A percentile compares a stretch with the other conserved stretches of the same genome.
phyloP scores from a whole-genome alignment of 2,797 vertebrate species.

The Bryconaethiops microstoma region DNA sequence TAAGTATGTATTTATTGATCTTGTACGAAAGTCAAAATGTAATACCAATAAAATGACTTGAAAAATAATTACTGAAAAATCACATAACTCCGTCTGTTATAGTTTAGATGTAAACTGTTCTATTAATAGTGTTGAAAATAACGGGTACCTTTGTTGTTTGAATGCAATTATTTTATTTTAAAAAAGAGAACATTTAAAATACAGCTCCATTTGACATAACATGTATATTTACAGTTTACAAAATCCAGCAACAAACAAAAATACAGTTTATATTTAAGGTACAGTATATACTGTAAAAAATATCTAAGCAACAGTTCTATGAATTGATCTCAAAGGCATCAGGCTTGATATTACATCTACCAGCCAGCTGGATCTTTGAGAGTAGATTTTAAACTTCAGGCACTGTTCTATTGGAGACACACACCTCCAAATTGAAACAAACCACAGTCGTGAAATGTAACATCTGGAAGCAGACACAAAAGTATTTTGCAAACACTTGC shows the following conservation, averaged over 20 bases:
- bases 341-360: constrained; percentile 19
- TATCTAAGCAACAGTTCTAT: constrained; percentile 27
- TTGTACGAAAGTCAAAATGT: constrained; percentile 53
- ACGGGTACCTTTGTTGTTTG: constrained; percentile 9
- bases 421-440: constrained; percentile 54
- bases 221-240: constrained; percentile 77
- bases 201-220: constrained; percentile 82
- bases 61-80: constrained; percentile 5
- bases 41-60: constrained; percentile 55
- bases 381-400: constrained; percentile 31
- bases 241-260: constrained; percentile 64
- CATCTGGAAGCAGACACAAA: constrained; percentile 50
- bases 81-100: not conserved
- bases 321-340: constrained; percentile 40
- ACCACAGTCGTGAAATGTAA: constrained; percentile 43
- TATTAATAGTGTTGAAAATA: not conserved
- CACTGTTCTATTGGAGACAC: constrained; percentile 36
- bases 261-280: constrained; percentile 47
- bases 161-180: constrained; percentile 67
- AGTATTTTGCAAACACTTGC: not conserved
- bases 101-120: not conserved
- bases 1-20: constrained; percentile 59
- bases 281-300: constrained; percentile 43
- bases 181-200: constrained; percentile 66
- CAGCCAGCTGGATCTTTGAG: constrained; percentile 41